Base-by-base conservation (phyloP, 2,797 vertebrate species). In the Amphiprion clarkii region DNA sequence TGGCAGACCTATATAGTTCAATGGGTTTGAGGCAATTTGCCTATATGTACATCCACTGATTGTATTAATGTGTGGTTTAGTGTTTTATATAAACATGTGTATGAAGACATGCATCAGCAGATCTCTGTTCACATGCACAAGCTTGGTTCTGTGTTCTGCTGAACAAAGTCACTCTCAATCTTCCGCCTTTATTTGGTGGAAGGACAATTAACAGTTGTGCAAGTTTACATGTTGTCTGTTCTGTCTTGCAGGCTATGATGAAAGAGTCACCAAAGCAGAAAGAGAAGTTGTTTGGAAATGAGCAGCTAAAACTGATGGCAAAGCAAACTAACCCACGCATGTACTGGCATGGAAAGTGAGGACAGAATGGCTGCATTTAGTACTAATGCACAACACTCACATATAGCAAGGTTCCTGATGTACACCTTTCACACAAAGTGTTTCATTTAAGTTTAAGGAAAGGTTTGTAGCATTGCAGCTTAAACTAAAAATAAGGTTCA, bases 251-350 rank as follows among this genome's bases (percentile, higher is more conserved):
- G 36, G 16, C 60, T 61, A 19, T 4, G 12, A 48, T 12, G 46
- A 71, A 2, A 71, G 19, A 56, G 46, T 64, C 49, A 21, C 29
- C 16, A 14, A 39, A 31, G 58, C 60, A 78, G 58, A 77, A 54
- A 40, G 31, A 58, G 74, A 71, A 71, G 71, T 60, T 69, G 39
- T 64, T 59, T 57, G 46, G 60, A 68, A 74, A 81, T 52, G n/a
- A 59, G 48, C 33, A 62, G 55, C 56, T 63, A 62, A 78, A 87
- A 60, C 67, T 81, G 63, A 57, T 60, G 61, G 67, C 65, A 71
- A 78, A 76, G 65, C 71, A 74, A 58, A 70, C 67, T 42, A 54
- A 42, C 31, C 25, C 56, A 80, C 19, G 2, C 16, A 48, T 25
- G 44, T 10, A 71, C 60, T 23, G 25, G 39, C 21, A 59, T 27